These are phyloP conservation scores for Okamejei kenojei DNA, from an alignment of 2,797 vertebrate genomes.

Conservation along the genomic window DNA sequence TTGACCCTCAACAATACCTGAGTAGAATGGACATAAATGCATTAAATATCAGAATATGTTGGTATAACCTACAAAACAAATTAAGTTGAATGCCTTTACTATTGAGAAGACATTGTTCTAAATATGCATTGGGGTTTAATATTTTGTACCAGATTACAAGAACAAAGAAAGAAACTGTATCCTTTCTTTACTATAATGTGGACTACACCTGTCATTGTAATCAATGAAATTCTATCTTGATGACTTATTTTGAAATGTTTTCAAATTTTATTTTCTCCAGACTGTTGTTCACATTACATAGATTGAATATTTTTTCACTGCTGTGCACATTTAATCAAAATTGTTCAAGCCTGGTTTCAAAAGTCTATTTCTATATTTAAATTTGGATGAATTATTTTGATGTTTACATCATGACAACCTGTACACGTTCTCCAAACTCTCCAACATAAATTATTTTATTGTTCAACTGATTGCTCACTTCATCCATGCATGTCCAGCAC, in stretches of 20 bases:
- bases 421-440: neutral
- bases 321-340: neutral
- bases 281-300: neutral
- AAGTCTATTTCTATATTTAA: neutral
- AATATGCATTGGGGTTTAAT: neutral
- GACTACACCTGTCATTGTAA: neutral
- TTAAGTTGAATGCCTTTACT: neutral
- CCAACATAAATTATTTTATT: neutral
- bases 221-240: neutral
- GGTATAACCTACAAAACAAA: neutral
- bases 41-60: neutral
- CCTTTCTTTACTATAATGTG: neutral
- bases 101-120: neutral
- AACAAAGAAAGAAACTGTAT: neutral
- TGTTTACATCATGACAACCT: neutral
- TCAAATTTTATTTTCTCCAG: neutral
- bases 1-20: constrained; percentile 62
- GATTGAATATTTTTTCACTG: neutral
- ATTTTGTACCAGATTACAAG: neutral
- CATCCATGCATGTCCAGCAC: neutral
- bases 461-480: neutral
- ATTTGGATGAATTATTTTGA: neutral
- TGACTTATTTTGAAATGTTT: neutral
- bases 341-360: neutral
- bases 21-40: neutral